phyloP scores from a whole-genome alignment of 2,888 invertebrate species.

The Sipha maydis region DNA sequence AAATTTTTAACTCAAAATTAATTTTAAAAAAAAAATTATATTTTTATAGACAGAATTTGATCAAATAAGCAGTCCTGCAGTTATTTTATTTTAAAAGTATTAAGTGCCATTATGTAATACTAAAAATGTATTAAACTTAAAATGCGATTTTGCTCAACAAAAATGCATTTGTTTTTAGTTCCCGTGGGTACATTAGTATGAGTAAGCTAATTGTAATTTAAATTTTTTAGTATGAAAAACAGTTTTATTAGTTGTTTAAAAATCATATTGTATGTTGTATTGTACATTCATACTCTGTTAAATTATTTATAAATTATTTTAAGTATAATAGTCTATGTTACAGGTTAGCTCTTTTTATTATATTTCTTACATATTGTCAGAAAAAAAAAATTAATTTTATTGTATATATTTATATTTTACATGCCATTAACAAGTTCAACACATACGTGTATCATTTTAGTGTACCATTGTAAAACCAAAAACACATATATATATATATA shows the following conservation, averaged over 20 bases:
- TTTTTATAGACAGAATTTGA: slow-evolving; percentile 58
- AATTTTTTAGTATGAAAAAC: slow-evolving; percentile 29
- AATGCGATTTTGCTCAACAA: slow-evolving; percentile 58
- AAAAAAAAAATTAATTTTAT: not conserved
- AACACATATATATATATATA: slow-evolving; percentile 13
- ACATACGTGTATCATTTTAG: not conserved
- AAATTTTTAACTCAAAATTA: slow-evolving; percentile 20
- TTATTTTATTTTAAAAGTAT: slow-evolving; percentile 48
- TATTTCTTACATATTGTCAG: not conserved
- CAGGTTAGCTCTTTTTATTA: slow-evolving; percentile 13
- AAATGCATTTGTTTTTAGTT: slow-evolving; percentile 51
- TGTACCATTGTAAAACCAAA: not conserved
- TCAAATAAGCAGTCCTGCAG: slow-evolving; percentile 52
- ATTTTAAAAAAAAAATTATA: slow-evolving; percentile 23
- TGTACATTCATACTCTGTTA: slow-evolving; percentile 43
- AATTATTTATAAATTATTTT: slow-evolving; percentile 56
- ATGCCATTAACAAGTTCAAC: not conserved
- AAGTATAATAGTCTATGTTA: slow-evolving; percentile 49
- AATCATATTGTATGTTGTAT: slow-evolving; percentile 51
- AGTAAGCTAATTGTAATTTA: slow-evolving; percentile 22
- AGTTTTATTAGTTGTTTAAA: slow-evolving; percentile 52
- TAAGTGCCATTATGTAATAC: slow-evolving; percentile 47
- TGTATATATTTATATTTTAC: slow-evolving; percentile 19
- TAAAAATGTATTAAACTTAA: slow-evolving; percentile 12
- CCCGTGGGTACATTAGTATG: slow-evolving; percentile 33